Conservation (phyloP, 2,888 invertebrate genomes). For the Tolmerus cingulatus region DNA sequence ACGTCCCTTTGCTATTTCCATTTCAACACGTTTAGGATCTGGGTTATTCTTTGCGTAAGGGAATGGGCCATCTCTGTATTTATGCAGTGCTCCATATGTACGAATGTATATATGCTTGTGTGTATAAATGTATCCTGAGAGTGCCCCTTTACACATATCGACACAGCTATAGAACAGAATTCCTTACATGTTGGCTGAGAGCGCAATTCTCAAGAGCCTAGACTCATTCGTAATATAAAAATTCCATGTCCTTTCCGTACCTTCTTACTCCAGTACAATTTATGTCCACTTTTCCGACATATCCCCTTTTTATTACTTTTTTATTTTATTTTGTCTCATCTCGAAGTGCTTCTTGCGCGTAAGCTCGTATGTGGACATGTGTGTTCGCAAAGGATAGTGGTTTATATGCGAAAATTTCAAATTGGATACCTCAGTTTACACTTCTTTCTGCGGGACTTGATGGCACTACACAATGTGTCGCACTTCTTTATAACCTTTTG, state of each 20-base stretch:
- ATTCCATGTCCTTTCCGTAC: slow-evolving; percentile 43
- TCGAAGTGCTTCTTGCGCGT: slow-evolving; percentile 1
- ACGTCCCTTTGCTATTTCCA: slow-evolving; percentile 24
- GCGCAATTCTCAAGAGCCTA: slow-evolving; percentile 34
- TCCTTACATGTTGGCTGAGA: slow-evolving; percentile 22
- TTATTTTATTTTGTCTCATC: slow-evolving; percentile 44
- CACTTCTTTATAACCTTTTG: background rate
- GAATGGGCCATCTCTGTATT: background rate
- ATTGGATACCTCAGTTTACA: slow-evolving; percentile 46
- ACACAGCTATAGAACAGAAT: background rate
- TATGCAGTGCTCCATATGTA: background rate
- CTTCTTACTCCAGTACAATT: slow-evolving; percentile 42
- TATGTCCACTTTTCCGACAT: slow-evolving; percentile 47
- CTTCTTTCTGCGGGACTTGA: slow-evolving; percentile 21
- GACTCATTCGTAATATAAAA: slow-evolving; percentile 47
- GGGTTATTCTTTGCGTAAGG: slow-evolving; percentile 11
- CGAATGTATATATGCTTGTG: background rate
- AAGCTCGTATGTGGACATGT: background rate
- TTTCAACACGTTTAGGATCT: slow-evolving; percentile 24
- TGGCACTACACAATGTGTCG: slow-evolving; percentile 16
- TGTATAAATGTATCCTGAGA: background rate
- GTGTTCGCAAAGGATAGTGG: slow-evolving; percentile 32
- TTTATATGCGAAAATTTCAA: slow-evolving; percentile 46
- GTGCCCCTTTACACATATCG: background rate
- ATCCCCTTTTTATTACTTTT: slow-evolving; percentile 46